Conservation (phyloP, 2,797 vertebrate genomes). For the Tolypeutes matacus region DNA sequence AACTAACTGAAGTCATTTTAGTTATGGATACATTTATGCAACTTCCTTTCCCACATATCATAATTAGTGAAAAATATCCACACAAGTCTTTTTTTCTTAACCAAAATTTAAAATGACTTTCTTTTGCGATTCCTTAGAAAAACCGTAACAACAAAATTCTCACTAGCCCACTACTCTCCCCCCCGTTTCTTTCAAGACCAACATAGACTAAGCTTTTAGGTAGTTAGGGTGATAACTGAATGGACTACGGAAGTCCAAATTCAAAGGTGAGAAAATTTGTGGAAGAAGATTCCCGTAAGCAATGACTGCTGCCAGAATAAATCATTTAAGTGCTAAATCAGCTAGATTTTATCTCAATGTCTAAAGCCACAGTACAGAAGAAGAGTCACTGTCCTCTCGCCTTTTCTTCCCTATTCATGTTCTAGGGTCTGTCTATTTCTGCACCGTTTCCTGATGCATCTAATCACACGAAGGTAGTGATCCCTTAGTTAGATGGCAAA, state of each 20-base stretch:
- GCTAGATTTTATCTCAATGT: not conserved
- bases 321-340: not conserved
- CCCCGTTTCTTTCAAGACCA: not conserved
- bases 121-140: slow-evolving; percentile 29
- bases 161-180: not conserved
- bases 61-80: not conserved
- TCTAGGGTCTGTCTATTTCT: not conserved
- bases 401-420: not conserved
- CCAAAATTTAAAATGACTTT: not conserved
- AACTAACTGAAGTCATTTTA: not conserved
- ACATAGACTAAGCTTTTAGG: not conserved
- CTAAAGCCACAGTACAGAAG: not conserved
- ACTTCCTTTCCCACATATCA: not conserved
- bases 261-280: not conserved
- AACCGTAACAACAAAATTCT: not conserved
- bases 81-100: not conserved
- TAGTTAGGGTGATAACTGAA: not conserved
- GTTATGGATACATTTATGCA: not conserved
- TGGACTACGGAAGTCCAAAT: not conserved
- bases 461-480: not conserved
- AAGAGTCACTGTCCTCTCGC: not conserved
- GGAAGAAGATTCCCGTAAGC: not conserved
- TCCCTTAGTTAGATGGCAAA: not conserved
- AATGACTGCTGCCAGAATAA: not conserved
- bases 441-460: not conserved